Evolutionary conservation across 2,113 vertebrate species (phyloP), one percentile per base, ranked within the genome.

Genomic region (Cryptotis parvus): DNA sequence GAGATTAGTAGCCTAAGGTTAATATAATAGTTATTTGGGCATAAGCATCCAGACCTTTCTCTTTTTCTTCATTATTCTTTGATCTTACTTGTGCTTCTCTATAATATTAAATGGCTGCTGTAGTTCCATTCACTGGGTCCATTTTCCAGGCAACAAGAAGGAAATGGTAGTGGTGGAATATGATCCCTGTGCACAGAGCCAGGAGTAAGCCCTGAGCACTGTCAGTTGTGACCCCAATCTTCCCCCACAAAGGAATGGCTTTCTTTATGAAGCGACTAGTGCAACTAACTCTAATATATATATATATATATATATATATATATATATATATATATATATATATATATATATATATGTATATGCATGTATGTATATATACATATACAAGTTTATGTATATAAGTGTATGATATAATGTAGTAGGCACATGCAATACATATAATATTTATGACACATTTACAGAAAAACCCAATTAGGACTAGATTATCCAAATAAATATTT

Each of bases 401-500:
- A 15, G 15, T 55, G 72, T 18, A 49, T 85, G 20, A 74, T 49
- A 80, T 41, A 33, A 2, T 4, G 4, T 68, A 55, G 11, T 18
- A 55, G 10, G 14, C 20, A 55, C 52, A 55, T 55, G 52, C 14
- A 55, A 55, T 55, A 55, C 20, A 55, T 55, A 6, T 55, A 55
- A 20, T 22, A 55, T 55, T 55, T 55, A 55, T 55, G 55, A 58
- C 20, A 58, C 18, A 24, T 20, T 58, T 58, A 58, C 4, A 58
- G 55, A 58, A 22, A 58, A 58, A 58, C 18, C 20, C 20, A 58
- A 58, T 58, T 24, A 20, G 24, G 55, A 58, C 24, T 58, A 4
- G 18, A 58, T 58, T 52, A 61, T 65, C 76, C 33, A 26, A 45
- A 31, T 35, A 92, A 84, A 61, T 73, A 94, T 43, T 68, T 92